phyloP scores from a whole-genome alignment of 2,113 vertebrate genomes.

The Erpornis zantholeuca region DNA sequence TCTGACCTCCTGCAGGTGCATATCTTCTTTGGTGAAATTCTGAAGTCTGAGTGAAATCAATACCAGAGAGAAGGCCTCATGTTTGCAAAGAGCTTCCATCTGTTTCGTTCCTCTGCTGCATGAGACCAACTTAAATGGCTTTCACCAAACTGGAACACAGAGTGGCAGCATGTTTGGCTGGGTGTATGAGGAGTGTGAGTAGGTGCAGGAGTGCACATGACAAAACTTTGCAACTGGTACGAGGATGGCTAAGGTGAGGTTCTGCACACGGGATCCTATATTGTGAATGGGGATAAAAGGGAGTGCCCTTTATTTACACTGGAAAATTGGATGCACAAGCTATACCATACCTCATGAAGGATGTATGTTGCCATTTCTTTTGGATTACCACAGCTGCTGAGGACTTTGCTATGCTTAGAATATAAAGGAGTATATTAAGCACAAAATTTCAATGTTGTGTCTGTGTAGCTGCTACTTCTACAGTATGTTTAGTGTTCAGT shows the following conservation, averaged over 20 bases:
- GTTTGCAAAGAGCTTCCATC: neutral
- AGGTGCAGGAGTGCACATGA: neutral
- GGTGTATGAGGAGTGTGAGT: neutral
- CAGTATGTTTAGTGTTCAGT: neutral
- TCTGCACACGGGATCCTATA: neutral
- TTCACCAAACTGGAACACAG: neutral
- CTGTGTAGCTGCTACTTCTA: constrained; percentile 25
- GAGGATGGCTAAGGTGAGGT: neutral
- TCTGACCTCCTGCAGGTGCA: neutral
- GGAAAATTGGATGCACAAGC: constrained; percentile 41
- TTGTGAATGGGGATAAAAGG: constrained; percentile 31
- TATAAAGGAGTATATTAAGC: constrained; percentile 9
- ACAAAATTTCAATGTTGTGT: constrained; percentile 13
- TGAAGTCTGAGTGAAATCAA: neutral
- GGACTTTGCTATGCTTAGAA: neutral
- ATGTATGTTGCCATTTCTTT: neutral
- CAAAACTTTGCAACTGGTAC: neutral
- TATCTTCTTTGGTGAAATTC: neutral
- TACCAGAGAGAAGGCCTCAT: neutral
- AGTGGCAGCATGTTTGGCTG: neutral
- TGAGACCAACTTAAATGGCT: neutral
- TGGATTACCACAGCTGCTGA: constrained; percentile 21
- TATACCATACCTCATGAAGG: constrained; percentile 28
- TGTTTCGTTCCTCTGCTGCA: neutral
- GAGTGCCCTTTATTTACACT: constrained; percentile 39